phyloP scores from a whole-genome alignment of 2,888 invertebrate species.

The Phyllotreta cruciferae region DNA sequence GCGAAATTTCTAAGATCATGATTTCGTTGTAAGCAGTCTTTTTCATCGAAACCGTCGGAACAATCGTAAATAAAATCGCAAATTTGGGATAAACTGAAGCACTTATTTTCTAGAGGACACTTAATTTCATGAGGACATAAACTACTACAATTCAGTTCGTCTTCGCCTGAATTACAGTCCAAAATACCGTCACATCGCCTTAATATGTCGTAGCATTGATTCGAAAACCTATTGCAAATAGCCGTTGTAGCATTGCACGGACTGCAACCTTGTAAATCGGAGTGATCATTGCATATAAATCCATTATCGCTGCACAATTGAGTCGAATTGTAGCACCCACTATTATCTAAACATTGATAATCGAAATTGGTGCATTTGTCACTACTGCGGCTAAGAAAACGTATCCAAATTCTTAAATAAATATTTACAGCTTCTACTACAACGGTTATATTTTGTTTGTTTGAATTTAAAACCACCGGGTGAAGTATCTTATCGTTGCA shows the following conservation, averaged over 20 bases:
- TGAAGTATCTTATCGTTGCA: constrained; percentile 24
- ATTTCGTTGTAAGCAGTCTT: constrained; percentile 20
- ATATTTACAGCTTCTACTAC: constrained; percentile 12
- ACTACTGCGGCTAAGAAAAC: constrained; percentile 23
- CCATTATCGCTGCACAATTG: constrained; percentile 20
- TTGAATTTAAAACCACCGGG: constrained; percentile 22
- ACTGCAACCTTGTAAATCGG: constrained; percentile 32
- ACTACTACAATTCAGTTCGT: constrained; percentile 35
- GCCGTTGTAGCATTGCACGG: constrained; percentile 27
- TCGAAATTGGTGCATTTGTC: constrained; percentile 28
- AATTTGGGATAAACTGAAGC: constrained; percentile 30
- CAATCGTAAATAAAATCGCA: constrained; percentile 33
- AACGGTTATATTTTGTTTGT: constrained; percentile 19
- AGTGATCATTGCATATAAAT: constrained; percentile 37
- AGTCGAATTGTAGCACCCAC: constrained; percentile 34
- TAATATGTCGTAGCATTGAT: constrained; percentile 20
- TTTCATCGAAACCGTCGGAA: constrained; percentile 33
- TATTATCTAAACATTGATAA: constrained; percentile 36
- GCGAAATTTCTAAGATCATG: constrained; percentile 8
- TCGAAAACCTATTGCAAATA: constrained; percentile 23
- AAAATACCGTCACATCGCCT: constrained; percentile 33
- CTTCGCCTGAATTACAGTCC: constrained; percentile 37
- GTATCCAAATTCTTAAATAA: constrained; percentile 19
- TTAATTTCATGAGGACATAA: constrained; percentile 31
- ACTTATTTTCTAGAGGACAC: constrained; percentile 34